Conservation (phyloP, 2,888 invertebrate genomes). For the Heliconius aoede region DNA sequence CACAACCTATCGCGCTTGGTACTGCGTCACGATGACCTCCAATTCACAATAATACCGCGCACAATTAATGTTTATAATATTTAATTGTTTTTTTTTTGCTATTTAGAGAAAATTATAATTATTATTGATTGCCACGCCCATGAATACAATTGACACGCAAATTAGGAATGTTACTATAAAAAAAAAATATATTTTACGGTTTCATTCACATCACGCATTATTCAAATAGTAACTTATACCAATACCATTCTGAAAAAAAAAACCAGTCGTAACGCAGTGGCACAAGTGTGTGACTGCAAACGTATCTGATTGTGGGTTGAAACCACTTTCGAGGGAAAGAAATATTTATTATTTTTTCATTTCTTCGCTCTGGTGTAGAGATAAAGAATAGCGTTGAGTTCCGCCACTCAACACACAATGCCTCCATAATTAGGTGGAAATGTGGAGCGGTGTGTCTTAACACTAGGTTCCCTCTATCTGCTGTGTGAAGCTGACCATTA, state of each 20-base stretch:
- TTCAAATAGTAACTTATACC: neutral
- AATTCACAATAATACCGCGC: neutral
- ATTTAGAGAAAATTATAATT: neutral
- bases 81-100: neutral
- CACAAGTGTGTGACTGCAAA: neutral
- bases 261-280: neutral
- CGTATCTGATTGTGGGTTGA: neutral
- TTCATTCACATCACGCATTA: conserved; percentile 5
- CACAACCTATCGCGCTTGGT: neutral
- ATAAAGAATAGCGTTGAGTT: no score
- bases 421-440: neutral
- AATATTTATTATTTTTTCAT: neutral
- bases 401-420: no score
- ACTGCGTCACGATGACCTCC: neutral
- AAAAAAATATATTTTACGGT: conserved; percentile 7
- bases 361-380: neutral
- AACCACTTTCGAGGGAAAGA: neutral
- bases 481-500: no score
- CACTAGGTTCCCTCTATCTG: neutral
- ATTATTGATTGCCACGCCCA: neutral
- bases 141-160: conserved; percentile 12
- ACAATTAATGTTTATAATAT: no score
- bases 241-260: neutral
- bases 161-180: conserved; percentile 6
- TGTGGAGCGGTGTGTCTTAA: neutral